A percentile compares a stretch with the other conserved stretches of the same genome.
Conservation (phyloP, 2,113 vertebrate genomes). For the Plestiodon gilberti region DNA sequence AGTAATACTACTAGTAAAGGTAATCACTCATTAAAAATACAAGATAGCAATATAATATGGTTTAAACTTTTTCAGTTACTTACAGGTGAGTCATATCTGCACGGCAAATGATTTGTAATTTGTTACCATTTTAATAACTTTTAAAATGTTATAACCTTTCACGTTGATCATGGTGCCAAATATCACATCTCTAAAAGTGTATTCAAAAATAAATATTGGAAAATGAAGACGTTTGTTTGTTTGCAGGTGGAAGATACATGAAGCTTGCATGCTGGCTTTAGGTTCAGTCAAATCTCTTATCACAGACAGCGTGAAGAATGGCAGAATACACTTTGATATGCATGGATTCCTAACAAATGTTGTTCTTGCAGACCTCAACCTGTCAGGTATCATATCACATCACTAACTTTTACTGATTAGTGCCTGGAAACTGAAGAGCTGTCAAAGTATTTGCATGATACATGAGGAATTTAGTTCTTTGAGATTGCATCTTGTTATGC, state of each 20-base stretch:
- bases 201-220: neutral
- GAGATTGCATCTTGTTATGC: neutral
- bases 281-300: slow-evolving; percentile 96
- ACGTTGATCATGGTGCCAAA: neutral
- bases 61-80: neutral
- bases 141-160: neutral
- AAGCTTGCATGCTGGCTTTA: slow-evolving; percentile 95
- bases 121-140: too few species aligned
- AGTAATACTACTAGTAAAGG: neutral
- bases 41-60: neutral
- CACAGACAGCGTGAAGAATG: slow-evolving; percentile 93
- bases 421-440: neutral
- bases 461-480: neutral
- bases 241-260: slow-evolving; percentile 97
- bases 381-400: slow-evolving; percentile 82
- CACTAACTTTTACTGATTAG: neutral
- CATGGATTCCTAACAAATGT: slow-evolving; percentile 94
- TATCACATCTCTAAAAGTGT: neutral
- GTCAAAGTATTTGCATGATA: neutral
- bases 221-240: slow-evolving; percentile 41
- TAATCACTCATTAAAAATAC: neutral
- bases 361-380: slow-evolving; percentile 93
- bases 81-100: neutral
- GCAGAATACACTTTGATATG: slow-evolving; percentile 95
- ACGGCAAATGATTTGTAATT: neutral